Percentiles rank a stretch among this genome's conserved stretches.
These are phyloP conservation scores for Lepidochitona cinerea DNA, from an alignment of 2,888 invertebrate species.

Conservation along the genomic window DNA sequence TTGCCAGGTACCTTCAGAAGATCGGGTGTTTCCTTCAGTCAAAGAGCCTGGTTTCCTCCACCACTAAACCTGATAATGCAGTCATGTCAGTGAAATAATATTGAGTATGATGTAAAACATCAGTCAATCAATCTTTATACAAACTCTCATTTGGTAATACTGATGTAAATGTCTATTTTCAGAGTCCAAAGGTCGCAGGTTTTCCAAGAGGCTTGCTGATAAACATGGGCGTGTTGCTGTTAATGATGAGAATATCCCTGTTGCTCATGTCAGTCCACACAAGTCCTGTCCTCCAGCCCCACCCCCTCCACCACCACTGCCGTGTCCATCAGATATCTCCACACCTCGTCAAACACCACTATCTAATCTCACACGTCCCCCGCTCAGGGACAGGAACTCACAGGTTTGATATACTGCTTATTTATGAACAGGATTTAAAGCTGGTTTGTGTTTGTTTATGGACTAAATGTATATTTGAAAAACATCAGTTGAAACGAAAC, in stretches of 20 bases:
- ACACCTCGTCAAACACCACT: conserved; percentile 4
- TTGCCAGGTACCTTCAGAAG: too few species aligned
- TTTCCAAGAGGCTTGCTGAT: conserved; percentile 39
- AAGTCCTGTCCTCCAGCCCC: conserved; percentile 30
- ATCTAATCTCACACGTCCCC: background rate
- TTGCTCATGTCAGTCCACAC: background rate
- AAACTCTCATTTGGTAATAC: background rate
- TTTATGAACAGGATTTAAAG: too few species aligned
- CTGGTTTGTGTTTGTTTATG: too few species aligned
- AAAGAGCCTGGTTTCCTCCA: background rate
- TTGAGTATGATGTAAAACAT: background rate
- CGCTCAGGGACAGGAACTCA: background rate
- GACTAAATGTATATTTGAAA: too few species aligned
- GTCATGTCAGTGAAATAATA: background rate
- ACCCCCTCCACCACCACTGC: conserved; percentile 44
- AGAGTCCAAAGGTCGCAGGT: conserved; percentile 45
- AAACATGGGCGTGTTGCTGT: conserved; percentile 4
- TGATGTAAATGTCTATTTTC: conserved; percentile 1
- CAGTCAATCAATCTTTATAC: background rate
- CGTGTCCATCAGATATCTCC: conserved; percentile 15
- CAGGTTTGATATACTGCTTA: background rate
- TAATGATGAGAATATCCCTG: background rate
- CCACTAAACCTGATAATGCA: background rate
- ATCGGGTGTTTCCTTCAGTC: too few species aligned
- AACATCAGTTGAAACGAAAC: too few species aligned